phyloP scores from a whole-genome alignment of 2,113 vertebrate species.

The Oreocharis arfaki region DNA sequence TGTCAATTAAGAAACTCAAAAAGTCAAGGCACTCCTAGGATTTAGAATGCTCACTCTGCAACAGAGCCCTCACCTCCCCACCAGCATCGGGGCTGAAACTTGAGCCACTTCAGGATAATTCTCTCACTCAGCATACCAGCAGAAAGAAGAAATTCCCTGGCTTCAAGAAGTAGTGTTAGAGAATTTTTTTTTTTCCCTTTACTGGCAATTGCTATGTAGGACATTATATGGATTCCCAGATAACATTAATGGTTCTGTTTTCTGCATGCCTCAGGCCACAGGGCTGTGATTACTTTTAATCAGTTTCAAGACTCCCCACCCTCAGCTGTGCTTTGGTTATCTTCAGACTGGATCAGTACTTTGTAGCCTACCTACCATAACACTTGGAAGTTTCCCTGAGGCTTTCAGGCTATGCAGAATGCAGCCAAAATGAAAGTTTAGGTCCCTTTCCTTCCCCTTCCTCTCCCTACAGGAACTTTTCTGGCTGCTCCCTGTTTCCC shows the following conservation, averaged over 20 bases:
- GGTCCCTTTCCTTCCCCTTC: neutral
- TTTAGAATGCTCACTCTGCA: neutral
- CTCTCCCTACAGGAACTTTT: neutral
- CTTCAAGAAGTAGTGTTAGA: neutral
- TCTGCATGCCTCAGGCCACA: constrained; percentile 44
- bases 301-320: constrained; percentile 58
- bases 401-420: constrained; percentile 25
- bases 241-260: constrained; percentile 49
- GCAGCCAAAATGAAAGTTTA: constrained; percentile 38
- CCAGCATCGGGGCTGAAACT: neutral
- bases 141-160: constrained; percentile 21
- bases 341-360: constrained; percentile 46
- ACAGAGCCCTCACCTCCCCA: neutral
- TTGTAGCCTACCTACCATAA: neutral
- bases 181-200: constrained; percentile 6
- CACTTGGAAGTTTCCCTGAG: constrained; percentile 22
- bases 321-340: constrained; percentile 38
- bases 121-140: neutral
- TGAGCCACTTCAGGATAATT: neutral
- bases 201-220: constrained; percentile 49
- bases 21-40: neutral
- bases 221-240: constrained; percentile 43
- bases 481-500: neutral
- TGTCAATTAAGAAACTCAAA: neutral
- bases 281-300: constrained; percentile 60